Percentiles rank a stretch among this genome's conserved stretches.
Conservation (phyloP, 2,888 invertebrate species). For the Emesis castigata region DNA sequence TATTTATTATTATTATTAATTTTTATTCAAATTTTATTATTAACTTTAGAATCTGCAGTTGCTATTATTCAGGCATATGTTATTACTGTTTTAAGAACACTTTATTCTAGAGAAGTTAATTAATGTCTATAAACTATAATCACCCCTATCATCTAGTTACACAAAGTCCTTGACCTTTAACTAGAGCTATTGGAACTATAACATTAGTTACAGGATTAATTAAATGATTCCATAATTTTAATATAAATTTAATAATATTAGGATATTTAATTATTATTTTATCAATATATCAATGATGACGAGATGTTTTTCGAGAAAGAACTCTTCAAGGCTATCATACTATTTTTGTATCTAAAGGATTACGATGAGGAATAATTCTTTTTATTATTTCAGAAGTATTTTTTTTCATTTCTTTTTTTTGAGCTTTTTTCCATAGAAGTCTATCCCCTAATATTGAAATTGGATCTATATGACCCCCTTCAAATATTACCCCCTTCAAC, state of each 20-base stretch:
- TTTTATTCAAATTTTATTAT: conserved; percentile 83
- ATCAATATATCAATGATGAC: conserved; percentile 92
- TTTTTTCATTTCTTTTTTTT: conserved; percentile 84
- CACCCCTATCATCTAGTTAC: conserved; percentile 91
- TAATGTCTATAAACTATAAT: conserved; percentile 87
- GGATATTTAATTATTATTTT: conserved; percentile 82
- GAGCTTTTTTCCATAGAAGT: conserved; percentile 87
- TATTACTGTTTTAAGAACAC: conserved; percentile 89
- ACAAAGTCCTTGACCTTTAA: conserved; percentile 90
- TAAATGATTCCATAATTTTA: conserved; percentile 90
- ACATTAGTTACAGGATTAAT: conserved; percentile 87
- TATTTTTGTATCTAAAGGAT: conserved; percentile 85
- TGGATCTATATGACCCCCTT: conserved; percentile 89
- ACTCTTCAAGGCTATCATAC: conserved; percentile 91
- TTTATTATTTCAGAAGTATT: neutral
- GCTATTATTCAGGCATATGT: conserved; percentile 91
- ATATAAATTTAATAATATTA: conserved; percentile 85
- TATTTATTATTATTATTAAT: conserved; percentile 78
- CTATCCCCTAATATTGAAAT: conserved; percentile 80
- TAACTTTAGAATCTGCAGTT: conserved; percentile 89
- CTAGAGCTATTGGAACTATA: conserved; percentile 88
- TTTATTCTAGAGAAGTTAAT: conserved; percentile 92
- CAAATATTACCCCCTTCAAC: conserved; percentile 89
- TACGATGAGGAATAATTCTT: conserved; percentile 81
- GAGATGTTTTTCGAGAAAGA: conserved; percentile 91